Percentiles rank a stretch among this genome's conserved stretches.
Evolutionary conservation across 2,797 vertebrate species (phyloP).

Genomic region (Brachymystax lenok): DNA sequence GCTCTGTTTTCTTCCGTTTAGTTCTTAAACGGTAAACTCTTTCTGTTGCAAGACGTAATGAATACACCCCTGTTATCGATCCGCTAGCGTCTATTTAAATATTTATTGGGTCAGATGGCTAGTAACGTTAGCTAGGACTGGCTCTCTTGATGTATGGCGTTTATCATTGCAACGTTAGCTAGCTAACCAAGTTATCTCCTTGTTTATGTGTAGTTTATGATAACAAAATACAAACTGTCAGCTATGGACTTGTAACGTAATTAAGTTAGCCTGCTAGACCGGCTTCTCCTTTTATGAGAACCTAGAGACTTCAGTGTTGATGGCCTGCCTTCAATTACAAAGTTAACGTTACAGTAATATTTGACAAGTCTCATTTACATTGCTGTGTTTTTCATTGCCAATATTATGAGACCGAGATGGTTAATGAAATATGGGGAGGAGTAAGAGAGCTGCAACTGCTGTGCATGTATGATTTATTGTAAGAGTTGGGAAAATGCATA

Average conservation of each 20-base stretch:
- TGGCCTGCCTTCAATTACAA: background rate
- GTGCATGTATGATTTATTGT: no score
- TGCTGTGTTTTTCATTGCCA: background rate
- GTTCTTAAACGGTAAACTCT: no score
- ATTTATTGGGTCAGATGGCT: background rate
- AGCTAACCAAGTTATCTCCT: background rate
- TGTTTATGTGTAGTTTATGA: background rate
- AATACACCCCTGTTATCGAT: background rate
- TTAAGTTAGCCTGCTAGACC: background rate
- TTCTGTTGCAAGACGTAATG: no score
- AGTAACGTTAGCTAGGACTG: background rate
- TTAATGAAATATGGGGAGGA: no score
- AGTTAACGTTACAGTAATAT: background rate
- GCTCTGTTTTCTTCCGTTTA: no score
- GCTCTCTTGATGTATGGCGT: background rate
- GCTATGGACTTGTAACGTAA: background rate
- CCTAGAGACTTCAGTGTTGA: background rate
- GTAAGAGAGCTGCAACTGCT: no score
- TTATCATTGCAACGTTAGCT: background rate
- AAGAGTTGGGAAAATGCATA: no score
- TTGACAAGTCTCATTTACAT: background rate
- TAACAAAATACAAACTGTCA: no score
- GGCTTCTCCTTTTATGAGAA: background rate
- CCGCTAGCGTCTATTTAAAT: background rate
- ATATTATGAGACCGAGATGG: background rate